These are phyloP conservation scores for Hapalemur alaotrensis DNA, from an alignment of 2,797 vertebrate genomes.

Conservation along the genomic window DNA sequence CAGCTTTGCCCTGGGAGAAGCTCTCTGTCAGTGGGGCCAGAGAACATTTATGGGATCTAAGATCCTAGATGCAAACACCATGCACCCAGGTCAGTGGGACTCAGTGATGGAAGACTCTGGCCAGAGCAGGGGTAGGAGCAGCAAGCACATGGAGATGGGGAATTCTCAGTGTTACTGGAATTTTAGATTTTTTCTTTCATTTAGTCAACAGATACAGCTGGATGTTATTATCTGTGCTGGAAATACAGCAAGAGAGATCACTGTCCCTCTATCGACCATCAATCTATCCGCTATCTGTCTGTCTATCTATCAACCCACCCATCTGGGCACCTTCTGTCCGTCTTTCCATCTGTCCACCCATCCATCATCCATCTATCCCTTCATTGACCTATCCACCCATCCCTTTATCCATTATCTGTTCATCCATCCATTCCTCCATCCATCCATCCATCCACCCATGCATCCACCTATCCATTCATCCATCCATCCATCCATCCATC, in stretches of 20 bases:
- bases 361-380: background rate
- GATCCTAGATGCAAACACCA: accelerated
- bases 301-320: background rate
- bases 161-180: background rate
- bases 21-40: background rate
- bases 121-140: background rate
- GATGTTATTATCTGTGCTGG: background rate
- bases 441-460: background rate
- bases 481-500: background rate
- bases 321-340: accelerated
- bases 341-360: background rate
- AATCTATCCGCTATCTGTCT: background rate
- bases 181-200: background rate
- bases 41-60: background rate
- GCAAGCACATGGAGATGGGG: background rate
- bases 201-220: background rate
- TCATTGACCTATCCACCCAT: background rate
- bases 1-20: background rate
- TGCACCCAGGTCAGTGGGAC: accelerated
- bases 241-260: background rate
- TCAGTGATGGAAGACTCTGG: background rate
- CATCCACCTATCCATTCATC: too few relatives aligned
- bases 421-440: background rate
- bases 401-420: accelerated
- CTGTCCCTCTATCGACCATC: background rate